These are phyloP conservation scores for Eledona agricola DNA, from an alignment of 2,888 invertebrate species.

Conservation along the genomic window DNA sequence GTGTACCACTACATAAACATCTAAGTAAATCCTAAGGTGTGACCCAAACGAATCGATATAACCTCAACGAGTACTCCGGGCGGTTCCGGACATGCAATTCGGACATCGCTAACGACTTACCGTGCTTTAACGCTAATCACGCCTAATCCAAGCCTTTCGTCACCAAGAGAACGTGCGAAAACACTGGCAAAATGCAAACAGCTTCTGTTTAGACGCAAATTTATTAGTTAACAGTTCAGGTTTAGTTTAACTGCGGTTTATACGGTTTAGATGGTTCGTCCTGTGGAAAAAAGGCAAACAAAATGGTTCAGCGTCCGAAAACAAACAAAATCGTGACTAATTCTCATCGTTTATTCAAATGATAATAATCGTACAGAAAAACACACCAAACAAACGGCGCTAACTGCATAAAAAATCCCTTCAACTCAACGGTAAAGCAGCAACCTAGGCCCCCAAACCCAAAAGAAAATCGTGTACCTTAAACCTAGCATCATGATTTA, in stretches of 20 bases:
- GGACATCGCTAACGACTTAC: constrained; percentile 29
- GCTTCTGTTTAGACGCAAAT: too few species aligned
- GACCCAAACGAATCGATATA: constrained; percentile 41
- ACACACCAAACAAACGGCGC: constrained; percentile 41
- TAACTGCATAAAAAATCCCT: constrained; percentile 55
- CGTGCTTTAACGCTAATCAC: constrained; percentile 18
- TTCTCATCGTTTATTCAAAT: constrained; percentile 51
- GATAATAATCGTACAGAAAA: constrained; percentile 39
- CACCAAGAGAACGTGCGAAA: constrained; percentile 37
- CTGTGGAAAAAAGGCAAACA: constrained; percentile 46
- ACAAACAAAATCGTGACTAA: constrained; percentile 49
- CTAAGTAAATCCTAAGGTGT: constrained; percentile 43
- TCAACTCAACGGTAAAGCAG: constrained; percentile 49
- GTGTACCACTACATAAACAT: constrained; percentile 46
- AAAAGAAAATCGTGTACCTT: constrained; percentile 42
- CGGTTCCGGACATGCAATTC: constrained; percentile 15
- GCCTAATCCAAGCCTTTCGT: constrained; percentile 28
- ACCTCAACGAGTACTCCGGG: constrained; percentile 24
- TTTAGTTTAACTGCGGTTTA: constrained; percentile 33
- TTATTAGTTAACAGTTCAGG: constrained; percentile 34
- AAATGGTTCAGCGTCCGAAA: constrained; percentile 48
- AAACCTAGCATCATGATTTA: constrained; percentile 40
- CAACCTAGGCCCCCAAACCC: constrained; percentile 38
- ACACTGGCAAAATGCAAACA: constrained; percentile 43
- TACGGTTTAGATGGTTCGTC: constrained; percentile 38